phyloP scores from a whole-genome alignment of 2,888 invertebrate genomes.

The Frankliniella intonsa region DNA sequence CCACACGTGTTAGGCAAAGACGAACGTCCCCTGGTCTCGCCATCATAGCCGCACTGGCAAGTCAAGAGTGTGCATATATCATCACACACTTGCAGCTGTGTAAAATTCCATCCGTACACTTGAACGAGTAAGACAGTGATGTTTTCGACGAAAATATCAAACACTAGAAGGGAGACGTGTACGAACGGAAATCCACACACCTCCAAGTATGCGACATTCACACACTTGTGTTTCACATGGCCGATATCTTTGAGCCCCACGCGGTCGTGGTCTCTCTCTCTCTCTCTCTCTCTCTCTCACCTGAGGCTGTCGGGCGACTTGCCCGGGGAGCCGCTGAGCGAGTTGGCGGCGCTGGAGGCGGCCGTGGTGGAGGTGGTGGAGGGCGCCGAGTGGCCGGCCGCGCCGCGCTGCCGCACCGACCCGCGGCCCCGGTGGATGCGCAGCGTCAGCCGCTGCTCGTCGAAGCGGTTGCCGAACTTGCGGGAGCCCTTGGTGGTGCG shows the following conservation, averaged over 20 bases:
- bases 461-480: constrained; percentile 68
- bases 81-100: too few relatives aligned
- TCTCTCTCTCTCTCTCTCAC: constrained; percentile 9
- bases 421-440: constrained; percentile 78
- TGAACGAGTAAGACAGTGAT: too few relatives aligned
- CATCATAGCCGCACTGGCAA: too few relatives aligned
- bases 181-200: too few relatives aligned
- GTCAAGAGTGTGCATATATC: too few relatives aligned
- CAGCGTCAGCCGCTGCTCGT: constrained; percentile 84
- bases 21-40: too few relatives aligned
- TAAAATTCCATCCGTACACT: too few relatives aligned
- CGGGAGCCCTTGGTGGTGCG: constrained; percentile 71
- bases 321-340: constrained; percentile 49
- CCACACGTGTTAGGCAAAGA: too few relatives aligned
- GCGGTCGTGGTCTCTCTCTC: too few relatives aligned
- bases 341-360: constrained; percentile 42
- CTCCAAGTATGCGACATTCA: too few relatives aligned
- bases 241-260: neutral
- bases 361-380: constrained; percentile 42
- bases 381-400: constrained; percentile 51
- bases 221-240: constrained; percentile 33
- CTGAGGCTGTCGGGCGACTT: constrained; percentile 51
- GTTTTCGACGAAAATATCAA: too few relatives aligned
- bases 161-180: too few relatives aligned
- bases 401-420: constrained; percentile 62